Percentiles rank a stretch among this genome's conserved stretches.
Evolutionary conservation across 2,797 vertebrate genomes (phyloP).

Genomic region (Notolabrus celidotus): DNA sequence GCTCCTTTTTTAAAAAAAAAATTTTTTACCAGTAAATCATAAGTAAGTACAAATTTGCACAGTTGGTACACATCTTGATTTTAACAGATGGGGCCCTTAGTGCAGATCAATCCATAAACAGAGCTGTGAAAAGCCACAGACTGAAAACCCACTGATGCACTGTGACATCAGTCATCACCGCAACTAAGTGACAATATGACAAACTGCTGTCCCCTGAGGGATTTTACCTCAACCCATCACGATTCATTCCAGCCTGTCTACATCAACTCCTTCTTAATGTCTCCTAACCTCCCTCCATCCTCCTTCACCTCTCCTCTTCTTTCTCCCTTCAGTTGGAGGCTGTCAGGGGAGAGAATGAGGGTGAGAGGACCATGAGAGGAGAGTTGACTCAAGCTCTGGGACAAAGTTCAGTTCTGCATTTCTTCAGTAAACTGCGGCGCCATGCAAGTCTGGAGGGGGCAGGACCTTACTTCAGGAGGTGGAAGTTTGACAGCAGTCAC

Average conservation of each 20-base stretch:
- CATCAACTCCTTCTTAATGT: conserved; percentile 39
- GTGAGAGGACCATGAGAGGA: conserved; percentile 60
- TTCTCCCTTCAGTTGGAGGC: conserved; percentile 80
- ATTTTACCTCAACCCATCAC: conserved; percentile 48
- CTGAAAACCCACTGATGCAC: conserved; percentile 40
- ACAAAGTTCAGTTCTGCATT: conserved; percentile 89
- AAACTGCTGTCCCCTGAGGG: conserved; percentile 55
- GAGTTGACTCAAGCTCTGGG: conserved; percentile 60
- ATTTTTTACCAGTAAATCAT: background rate
- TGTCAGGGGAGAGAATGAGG: conserved; percentile 58
- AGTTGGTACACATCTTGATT: conserved; percentile 6
- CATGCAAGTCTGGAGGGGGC: conserved; percentile 95
- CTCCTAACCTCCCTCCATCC: conserved; percentile 41
- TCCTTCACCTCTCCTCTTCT: conserved; percentile 31
- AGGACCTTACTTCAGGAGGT: conserved; percentile 94
- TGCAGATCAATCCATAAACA: conserved; percentile 16
- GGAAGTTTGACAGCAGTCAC: conserved; percentile 94
- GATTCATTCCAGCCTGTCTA: conserved; percentile 48
- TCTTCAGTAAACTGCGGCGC: conserved; percentile 92
- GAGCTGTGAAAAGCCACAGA: conserved; percentile 48
- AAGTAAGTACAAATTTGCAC: background rate
- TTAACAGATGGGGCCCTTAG: conserved; percentile 14
- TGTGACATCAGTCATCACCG: conserved; percentile 56
- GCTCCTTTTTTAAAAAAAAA: no score
- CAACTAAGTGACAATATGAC: conserved; percentile 64